Evolutionary conservation across 2,797 vertebrate species (phyloP), one percentile per base, ranked within the genome.

Genomic region (Ispidina lecontei): DNA sequence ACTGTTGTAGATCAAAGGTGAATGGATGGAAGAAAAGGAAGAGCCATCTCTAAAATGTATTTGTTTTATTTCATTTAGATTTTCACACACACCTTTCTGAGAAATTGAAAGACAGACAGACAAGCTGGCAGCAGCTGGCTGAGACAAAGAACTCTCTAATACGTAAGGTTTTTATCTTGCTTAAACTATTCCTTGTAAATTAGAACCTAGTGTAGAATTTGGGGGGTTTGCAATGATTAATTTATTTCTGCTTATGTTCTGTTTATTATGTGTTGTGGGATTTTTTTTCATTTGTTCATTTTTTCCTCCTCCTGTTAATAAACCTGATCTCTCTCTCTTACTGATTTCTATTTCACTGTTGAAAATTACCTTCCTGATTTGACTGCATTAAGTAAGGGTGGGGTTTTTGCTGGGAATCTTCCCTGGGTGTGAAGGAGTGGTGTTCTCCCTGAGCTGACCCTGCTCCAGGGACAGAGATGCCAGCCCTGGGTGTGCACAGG

Each of bases 41-140:
- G 89, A 96, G 43, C 76, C 59, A 31, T 84, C 74, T 95, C 96
- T 97, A 97, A 97, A 97, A 93, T 87, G 41, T 94, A 87, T 96
- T 91, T 97, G 91, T 97, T 97, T 97, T 96, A 89, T 97, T 97
- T 96, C 84, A 95, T 97, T 96, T 94, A 97, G 96, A 97, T 97
- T 97, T 97, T 96, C 96, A 97, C 89, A 97, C 96, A 95, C 96
- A 97, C 96, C 96, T 97, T 96, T 97, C 96, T 97, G 96, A 97
- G 96, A 97, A 96, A 96, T 96, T 97, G 96, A 97, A 97, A 97
- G 96, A 97, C 94, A 97, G 96, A 97, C 96, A 97, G 96, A 97
- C 96, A 95, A 96, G 96, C 95, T 97, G 96, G 96, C 96, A 97
- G 96, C 96, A 97, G 96, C 96, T 97, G 96, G 96, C 96, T 97